Conservation (phyloP, 2,113 vertebrate genomes). For the Brachypteracias leptosomus region DNA sequence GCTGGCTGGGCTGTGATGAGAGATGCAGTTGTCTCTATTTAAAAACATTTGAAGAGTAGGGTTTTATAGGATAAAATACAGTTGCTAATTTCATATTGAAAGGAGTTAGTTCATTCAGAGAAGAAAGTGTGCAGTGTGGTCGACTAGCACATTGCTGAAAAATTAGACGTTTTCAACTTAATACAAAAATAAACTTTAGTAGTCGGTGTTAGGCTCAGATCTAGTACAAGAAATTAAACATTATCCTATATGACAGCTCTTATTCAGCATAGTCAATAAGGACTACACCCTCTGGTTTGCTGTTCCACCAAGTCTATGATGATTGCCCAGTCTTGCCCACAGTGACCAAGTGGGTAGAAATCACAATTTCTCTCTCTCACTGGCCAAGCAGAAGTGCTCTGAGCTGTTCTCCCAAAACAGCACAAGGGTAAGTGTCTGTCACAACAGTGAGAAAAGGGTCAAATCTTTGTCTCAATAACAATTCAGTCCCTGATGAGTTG, state of each 20-base stretch:
- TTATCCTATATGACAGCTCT: not conserved
- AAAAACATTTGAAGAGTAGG: accelerated
- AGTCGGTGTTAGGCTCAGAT: not conserved
- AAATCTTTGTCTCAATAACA: not conserved
- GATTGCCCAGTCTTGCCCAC: not conserved
- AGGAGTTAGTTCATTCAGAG: not conserved
- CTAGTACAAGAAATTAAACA: not conserved
- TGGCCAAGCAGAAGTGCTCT: not conserved
- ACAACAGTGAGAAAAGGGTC: not conserved
- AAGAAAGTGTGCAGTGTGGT: not conserved
- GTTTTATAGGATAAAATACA: not conserved
- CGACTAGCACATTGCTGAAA: not conserved
- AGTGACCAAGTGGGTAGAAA: not conserved
- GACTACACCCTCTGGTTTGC: not conserved
- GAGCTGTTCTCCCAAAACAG: not conserved
- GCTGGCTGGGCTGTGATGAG: not conserved
- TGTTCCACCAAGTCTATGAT: not conserved
- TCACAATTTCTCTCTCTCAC: not conserved
- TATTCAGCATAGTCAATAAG: not conserved
- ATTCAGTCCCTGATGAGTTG: not conserved
- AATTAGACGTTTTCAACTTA: not conserved
- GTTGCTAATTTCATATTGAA: not conserved
- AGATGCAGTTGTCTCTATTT: not conserved
- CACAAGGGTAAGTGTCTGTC: not conserved
- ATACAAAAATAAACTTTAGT: not conserved